Evolutionary conservation across 2,888 invertebrate genomes (phyloP).

Genomic region (Drosophila hamatofila): DNA sequence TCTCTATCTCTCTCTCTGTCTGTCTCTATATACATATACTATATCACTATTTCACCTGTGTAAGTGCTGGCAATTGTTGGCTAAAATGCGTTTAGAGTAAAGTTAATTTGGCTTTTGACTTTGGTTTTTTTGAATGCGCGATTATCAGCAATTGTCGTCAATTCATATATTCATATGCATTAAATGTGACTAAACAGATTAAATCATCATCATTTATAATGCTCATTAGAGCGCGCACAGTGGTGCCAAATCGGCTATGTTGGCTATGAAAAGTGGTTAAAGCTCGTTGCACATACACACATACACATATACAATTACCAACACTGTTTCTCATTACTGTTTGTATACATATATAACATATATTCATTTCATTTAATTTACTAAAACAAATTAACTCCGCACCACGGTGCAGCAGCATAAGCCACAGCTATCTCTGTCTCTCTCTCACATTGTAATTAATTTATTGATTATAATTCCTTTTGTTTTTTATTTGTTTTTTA

Average conservation of each 20-base stretch:
- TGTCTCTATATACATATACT: constrained; percentile 3
- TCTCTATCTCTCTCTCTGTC: constrained; percentile 6
- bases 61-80: constrained; percentile 35
- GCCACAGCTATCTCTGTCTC: constrained; percentile 4
- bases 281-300: neutral
- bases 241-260: constrained; percentile 26
- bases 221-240: constrained; percentile 36
- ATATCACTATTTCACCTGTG: constrained; percentile 18
- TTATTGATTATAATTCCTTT: constrained; percentile 58
- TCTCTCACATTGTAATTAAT: constrained; percentile 47
- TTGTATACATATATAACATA: neutral
- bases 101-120: constrained; percentile 47
- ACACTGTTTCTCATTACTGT: constrained; percentile 5
- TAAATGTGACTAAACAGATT: constrained; percentile 56
- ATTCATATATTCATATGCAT: constrained; percentile 36
- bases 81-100: constrained; percentile 28
- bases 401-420: constrained; percentile 42
- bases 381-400: constrained; percentile 14
- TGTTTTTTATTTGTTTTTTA: constrained; percentile 52
- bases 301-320: neutral
- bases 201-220: constrained; percentile 42
- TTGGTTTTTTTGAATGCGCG: constrained; percentile 44
- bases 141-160: constrained; percentile 49
- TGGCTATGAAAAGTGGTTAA: neutral
- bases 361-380: neutral